Conservation (phyloP, 1,140 invertebrate genomes). For the Heliconius congener region DNA sequence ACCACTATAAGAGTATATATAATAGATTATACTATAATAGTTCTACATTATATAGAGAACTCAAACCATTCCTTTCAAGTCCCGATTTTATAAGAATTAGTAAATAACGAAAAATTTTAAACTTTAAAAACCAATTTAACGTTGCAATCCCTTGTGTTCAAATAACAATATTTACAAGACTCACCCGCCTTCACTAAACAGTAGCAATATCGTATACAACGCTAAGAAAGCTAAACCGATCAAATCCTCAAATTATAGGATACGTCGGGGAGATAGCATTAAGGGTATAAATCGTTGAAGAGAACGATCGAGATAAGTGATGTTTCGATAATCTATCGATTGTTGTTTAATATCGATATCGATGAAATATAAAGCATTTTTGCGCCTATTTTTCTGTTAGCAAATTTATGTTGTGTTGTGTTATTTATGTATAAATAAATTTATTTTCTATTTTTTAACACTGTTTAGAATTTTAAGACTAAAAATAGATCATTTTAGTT, state of each 20-base stretch:
- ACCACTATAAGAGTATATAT: no score
- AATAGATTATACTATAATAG: no score
- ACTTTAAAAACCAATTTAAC: background rate
- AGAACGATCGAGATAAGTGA: background rate
- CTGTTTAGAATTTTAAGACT: no score
- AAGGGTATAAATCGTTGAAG: conserved; percentile 38
- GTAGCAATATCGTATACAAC: conserved; percentile 37
- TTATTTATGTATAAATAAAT: no score
- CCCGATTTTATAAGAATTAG: background rate
- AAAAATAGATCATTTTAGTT: no score
- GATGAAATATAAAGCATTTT: background rate
- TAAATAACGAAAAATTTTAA: background rate
- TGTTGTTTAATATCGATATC: background rate
- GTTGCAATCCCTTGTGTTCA: conserved; percentile 21
- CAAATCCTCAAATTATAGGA: conserved; percentile 44
- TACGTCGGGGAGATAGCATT: conserved; percentile 37
- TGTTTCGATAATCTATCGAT: background rate
- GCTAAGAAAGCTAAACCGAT: conserved; percentile 35
- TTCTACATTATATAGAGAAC: no score
- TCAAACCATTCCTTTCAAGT: no score
- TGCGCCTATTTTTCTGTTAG: background rate
- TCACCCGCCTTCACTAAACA: conserved; percentile 32
- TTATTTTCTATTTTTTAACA: no score
- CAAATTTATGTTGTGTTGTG: background rate
- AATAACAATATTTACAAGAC: conserved; percentile 25